A percentile compares a stretch with the other conserved stretches of the same genome.
Conservation (phyloP, 2,797 vertebrate species). For the Tamandua tetradactyla region DNA sequence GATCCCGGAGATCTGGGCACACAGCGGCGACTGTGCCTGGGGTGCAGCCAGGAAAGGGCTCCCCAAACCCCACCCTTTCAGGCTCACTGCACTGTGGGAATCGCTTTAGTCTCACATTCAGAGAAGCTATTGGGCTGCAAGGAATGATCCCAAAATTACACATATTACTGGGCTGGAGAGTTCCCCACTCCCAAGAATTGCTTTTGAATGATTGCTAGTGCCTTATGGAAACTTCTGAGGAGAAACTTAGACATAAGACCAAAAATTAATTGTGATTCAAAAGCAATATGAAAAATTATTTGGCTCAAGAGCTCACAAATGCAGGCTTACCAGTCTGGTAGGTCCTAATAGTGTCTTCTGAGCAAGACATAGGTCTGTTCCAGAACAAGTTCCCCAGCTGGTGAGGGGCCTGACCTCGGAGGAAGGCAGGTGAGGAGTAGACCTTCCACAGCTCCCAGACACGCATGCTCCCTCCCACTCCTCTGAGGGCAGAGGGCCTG, state of each 20-base stretch:
- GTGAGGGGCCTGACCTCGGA: background rate
- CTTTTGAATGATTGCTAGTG: background rate
- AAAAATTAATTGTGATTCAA: background rate
- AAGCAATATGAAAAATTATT: background rate
- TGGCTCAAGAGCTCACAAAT: background rate
- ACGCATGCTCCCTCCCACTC: accelerated
- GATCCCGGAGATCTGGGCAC: accelerated
- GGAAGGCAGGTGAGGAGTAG: background rate
- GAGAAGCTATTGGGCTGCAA: background rate
- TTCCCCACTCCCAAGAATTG: background rate
- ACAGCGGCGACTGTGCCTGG: background rate
- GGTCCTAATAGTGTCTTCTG: background rate
- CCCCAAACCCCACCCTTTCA: accelerated
- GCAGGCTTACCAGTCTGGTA: background rate
- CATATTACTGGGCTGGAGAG: background rate
- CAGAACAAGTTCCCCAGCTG: too few species aligned
- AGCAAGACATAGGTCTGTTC: background rate
- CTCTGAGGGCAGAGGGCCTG: background rate
- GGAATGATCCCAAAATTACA: background rate
- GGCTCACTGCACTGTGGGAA: accelerated
- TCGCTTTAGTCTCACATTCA: background rate
- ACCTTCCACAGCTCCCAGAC: background rate
- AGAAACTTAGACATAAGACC: background rate
- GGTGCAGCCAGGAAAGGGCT: accelerated
- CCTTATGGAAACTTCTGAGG: conserved; percentile 1